Percentiles rank a stretch among this genome's conserved stretches.
Evolutionary conservation across 64 coral and sea anemone species (phyloP).

Genomic region (Pachyseris speciosa): DNA sequence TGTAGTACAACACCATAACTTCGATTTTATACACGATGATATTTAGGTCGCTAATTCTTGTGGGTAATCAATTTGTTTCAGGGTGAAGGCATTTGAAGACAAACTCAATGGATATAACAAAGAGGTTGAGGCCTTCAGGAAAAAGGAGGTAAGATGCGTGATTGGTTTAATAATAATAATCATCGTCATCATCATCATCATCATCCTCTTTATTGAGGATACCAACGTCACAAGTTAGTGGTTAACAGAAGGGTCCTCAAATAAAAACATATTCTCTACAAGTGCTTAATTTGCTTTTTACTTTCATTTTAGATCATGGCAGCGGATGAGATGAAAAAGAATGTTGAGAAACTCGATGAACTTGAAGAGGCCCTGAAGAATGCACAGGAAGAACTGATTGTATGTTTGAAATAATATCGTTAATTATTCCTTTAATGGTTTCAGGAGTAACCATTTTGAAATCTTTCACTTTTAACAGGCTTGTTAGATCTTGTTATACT

Average conservation of each 20-base stretch:
- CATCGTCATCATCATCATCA: too few species aligned
- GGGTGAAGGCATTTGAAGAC: slow-evolving; percentile 95
- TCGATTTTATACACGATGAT: neutral
- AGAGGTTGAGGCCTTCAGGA: slow-evolving; percentile 97
- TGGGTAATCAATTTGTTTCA: neutral
- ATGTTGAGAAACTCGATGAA: slow-evolving; percentile 98
- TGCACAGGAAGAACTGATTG: slow-evolving; percentile 85
- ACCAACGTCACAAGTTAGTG: too few species aligned
- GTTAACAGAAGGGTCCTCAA: too few species aligned
- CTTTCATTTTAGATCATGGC: slow-evolving; percentile 92
- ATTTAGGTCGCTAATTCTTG: too few species aligned
- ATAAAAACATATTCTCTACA: too few species aligned
- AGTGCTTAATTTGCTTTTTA: neutral
- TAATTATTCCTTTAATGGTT: neutral
- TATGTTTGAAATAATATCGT: too few species aligned
- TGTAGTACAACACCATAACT: too few species aligned
- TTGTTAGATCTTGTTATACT: too few species aligned
- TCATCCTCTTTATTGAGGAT: too few species aligned
- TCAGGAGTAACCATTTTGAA: too few species aligned
- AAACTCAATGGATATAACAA: slow-evolving; percentile 97
- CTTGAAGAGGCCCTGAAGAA: slow-evolving; percentile 77
- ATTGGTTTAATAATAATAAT: neutral
- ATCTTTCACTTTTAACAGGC: too few species aligned
- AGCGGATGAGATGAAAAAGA: slow-evolving; percentile 98
- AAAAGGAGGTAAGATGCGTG: slow-evolving; percentile 82